phyloP scores from a whole-genome alignment of 2,888 invertebrate species.

The Petrophora chlorosata region DNA sequence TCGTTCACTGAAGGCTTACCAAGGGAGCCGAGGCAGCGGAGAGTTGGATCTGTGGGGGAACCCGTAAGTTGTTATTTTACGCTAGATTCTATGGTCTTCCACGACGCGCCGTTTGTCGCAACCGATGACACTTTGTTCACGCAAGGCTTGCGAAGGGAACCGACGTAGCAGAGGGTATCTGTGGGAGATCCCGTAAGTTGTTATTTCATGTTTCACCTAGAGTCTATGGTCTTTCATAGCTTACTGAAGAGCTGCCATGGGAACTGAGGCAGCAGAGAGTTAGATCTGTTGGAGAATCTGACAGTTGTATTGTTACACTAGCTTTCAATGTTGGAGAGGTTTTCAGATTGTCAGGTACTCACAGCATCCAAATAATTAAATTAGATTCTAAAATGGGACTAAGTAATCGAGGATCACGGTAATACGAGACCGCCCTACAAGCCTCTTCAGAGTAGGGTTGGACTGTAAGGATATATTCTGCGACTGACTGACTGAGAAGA shows the following conservation, averaged over 20 bases:
- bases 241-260: slow-evolving; percentile 54
- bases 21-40: slow-evolving; percentile 50
- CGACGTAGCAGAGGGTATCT: slow-evolving; percentile 58
- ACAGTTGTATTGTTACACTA: too few relatives aligned
- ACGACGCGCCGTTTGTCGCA: slow-evolving; percentile 74
- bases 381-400: too few relatives aligned
- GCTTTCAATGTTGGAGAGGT: too few relatives aligned
- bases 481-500: too few relatives aligned
- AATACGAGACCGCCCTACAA: too few relatives aligned
- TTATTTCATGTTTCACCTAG: too few relatives aligned
- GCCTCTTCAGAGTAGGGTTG: too few relatives aligned
- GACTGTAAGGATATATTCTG: too few relatives aligned
- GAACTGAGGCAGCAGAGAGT: slow-evolving; percentile 55
- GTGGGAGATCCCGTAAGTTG: slow-evolving; percentile 62
- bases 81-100: too few relatives aligned
- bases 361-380: too few relatives aligned
- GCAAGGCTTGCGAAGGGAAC: slow-evolving; percentile 48
- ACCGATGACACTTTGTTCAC: slow-evolving; percentile 69
- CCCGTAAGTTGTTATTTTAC: slow-evolving; percentile 53
- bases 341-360: too few relatives aligned
- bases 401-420: too few relatives aligned
- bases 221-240: slow-evolving; percentile 72
- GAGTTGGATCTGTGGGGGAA: slow-evolving; percentile 66
- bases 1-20: slow-evolving; percentile 61
- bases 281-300: slow-evolving; percentile 68